These are phyloP conservation scores for Machimus rusticus DNA, from an alignment of 2,888 invertebrate genomes.

Conservation along the genomic window DNA sequence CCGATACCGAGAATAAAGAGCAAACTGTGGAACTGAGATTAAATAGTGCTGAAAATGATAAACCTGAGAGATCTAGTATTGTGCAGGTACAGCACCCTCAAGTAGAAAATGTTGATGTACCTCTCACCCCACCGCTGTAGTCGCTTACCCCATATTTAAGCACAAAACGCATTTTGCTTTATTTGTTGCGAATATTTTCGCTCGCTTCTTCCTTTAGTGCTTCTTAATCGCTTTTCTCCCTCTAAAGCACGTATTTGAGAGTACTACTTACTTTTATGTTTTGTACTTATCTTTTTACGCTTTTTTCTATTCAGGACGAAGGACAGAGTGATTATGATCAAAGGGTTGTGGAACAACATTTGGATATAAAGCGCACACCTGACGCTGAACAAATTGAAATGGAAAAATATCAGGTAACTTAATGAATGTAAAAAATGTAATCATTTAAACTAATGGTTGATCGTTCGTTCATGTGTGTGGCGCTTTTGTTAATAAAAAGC, in stretches of 20 bases:
- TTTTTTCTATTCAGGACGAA: slow-evolving; percentile 54
- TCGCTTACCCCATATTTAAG: neutral
- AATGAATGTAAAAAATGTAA: neutral
- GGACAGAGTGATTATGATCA: slow-evolving; percentile 59
- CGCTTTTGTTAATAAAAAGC: slow-evolving; percentile 45
- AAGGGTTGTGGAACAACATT: slow-evolving; percentile 72
- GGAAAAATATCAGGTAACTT: slow-evolving; percentile 77
- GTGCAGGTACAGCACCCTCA: slow-evolving; percentile 48
- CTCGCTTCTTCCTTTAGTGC: slow-evolving; percentile 1
- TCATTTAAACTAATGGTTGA: neutral
- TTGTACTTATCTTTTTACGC: neutral
- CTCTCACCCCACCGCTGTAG: neutral
- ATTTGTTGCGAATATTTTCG: neutral
- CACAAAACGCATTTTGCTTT: slow-evolving; percentile 8
- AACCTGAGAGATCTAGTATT: slow-evolving; percentile 50
- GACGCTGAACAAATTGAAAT: slow-evolving; percentile 83
- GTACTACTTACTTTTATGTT: neutral
- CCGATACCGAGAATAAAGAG: slow-evolving; percentile 50
- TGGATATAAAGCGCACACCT: slow-evolving; percentile 74
- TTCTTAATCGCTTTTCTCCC: slow-evolving; percentile 10
- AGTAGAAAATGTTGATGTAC: neutral
- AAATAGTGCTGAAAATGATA: slow-evolving; percentile 48
- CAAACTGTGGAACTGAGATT: slow-evolving; percentile 48
- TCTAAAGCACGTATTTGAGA: neutral
- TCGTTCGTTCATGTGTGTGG: neutral